These are phyloP conservation scores for Brachyptera risi DNA, from an alignment of 2,888 invertebrate species.

Conservation along the genomic window DNA sequence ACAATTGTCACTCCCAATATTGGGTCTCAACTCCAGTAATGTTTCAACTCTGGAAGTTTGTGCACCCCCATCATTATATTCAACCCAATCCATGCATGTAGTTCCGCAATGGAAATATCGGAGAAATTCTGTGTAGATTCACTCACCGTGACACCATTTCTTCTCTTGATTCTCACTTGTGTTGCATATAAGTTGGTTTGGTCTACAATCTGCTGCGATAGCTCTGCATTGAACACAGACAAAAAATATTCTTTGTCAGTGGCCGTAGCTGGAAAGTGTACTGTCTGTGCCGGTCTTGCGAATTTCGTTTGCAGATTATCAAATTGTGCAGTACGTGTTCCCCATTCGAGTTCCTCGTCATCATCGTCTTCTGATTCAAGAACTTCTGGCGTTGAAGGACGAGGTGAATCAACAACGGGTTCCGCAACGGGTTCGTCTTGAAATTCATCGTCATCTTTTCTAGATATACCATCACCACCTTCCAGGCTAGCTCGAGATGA, in stretches of 20 bases:
- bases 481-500: background rate
- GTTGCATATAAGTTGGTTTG: slow-evolving; percentile 6
- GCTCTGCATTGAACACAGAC: background rate
- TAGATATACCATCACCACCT: too few relatives aligned
- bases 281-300: background rate
- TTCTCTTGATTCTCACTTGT: too few relatives aligned
- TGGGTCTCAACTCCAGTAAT: slow-evolving; percentile 17
- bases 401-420: background rate
- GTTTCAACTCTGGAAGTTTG: slow-evolving; percentile 18
- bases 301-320: background rate
- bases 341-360: slow-evolving; percentile 15
- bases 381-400: background rate
- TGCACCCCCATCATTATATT: slow-evolving; percentile 17
- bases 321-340: background rate
- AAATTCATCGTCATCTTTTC: too few relatives aligned
- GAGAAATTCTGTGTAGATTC: background rate
- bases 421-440: too few relatives aligned
- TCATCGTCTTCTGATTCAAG: background rate
- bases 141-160: too few relatives aligned
- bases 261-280: background rate
- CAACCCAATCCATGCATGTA: slow-evolving; percentile 9
- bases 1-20: slow-evolving; percentile 2
- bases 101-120: slow-evolving; percentile 4
- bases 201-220: background rate
- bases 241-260: slow-evolving; percentile 1